Conservation (phyloP, 92 coral and sea anemone genomes). For the Ricordea florida region DNA sequence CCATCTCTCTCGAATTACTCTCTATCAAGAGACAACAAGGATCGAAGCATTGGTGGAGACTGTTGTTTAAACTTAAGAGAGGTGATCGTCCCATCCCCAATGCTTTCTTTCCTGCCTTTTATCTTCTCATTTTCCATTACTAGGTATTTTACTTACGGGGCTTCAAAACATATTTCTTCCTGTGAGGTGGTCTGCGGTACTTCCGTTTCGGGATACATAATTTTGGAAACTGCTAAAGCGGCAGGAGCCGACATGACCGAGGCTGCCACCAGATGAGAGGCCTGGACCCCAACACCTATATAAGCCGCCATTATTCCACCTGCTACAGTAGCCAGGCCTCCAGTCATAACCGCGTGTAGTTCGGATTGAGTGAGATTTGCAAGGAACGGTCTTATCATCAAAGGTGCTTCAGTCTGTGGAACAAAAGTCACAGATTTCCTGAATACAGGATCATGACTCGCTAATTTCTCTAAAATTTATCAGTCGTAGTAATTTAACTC, state of each 20-base stretch:
- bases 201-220: slow-evolving; percentile 93
- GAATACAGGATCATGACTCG: no score
- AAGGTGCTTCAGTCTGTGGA: slow-evolving; percentile 90
- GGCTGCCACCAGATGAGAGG: slow-evolving; percentile 91
- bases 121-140: not conserved
- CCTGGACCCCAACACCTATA: slow-evolving; percentile 78
- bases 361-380: slow-evolving; percentile 82
- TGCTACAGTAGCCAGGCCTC: slow-evolving; percentile 96
- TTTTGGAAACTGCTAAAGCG: slow-evolving; percentile 91
- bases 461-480: no score
- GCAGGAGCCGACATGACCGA: slow-evolving; percentile 99
- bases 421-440: not conserved
- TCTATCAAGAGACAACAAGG: no score
- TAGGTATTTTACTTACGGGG: slow-evolving; percentile 10
- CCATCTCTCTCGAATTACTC: no score
- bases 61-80: no score
- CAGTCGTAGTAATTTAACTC: no score
- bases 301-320: slow-evolving; percentile 90
- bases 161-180: slow-evolving; percentile 15
- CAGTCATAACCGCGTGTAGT: slow-evolving; percentile 98
- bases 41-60: no score
- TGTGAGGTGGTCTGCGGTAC: slow-evolving; percentile 72
- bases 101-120: no score
- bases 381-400: slow-evolving; percentile 90
- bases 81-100: no score